phyloP scores from a whole-genome alignment of 2,113 vertebrate genomes.

The Isurus oxyrinchus region DNA sequence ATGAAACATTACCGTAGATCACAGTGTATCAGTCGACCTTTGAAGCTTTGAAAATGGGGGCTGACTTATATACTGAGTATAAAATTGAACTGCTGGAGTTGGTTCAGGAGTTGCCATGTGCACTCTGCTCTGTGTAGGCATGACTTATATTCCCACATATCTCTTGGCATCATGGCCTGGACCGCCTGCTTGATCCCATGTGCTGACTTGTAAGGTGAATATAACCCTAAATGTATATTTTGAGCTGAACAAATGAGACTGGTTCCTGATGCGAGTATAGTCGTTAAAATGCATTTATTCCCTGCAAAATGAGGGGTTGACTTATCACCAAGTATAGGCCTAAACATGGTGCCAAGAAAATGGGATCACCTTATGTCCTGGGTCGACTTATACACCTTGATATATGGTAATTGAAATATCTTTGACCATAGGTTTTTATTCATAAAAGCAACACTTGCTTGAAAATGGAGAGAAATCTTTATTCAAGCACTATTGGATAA shows the following conservation, averaged over 20 bases:
- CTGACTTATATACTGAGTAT: no score
- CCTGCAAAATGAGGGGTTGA: background rate
- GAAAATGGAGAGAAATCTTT: background rate
- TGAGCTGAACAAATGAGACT: background rate
- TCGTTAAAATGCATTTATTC: background rate
- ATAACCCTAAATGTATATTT: background rate
- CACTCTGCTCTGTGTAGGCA: background rate
- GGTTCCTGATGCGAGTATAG: background rate
- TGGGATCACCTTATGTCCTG: no score
- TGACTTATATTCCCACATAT: background rate
- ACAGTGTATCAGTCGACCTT: background rate
- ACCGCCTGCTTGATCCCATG: background rate
- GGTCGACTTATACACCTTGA: background rate
- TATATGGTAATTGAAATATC: background rate
- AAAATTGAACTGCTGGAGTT: background rate
- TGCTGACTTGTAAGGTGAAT: background rate
- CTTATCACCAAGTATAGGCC: background rate
- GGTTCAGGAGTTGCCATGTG: no score
- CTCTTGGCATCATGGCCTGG: background rate
- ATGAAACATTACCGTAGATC: background rate
- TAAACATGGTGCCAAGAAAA: background rate
- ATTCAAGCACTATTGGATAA: background rate
- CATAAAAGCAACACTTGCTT: background rate
- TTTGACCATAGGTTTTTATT: background rate
- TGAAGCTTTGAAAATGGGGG: background rate